Percentiles rank a stretch among this genome's conserved stretches.
phyloP scores from a whole-genome alignment of 2,888 invertebrate genomes.

The Anthrax anthrax region DNA sequence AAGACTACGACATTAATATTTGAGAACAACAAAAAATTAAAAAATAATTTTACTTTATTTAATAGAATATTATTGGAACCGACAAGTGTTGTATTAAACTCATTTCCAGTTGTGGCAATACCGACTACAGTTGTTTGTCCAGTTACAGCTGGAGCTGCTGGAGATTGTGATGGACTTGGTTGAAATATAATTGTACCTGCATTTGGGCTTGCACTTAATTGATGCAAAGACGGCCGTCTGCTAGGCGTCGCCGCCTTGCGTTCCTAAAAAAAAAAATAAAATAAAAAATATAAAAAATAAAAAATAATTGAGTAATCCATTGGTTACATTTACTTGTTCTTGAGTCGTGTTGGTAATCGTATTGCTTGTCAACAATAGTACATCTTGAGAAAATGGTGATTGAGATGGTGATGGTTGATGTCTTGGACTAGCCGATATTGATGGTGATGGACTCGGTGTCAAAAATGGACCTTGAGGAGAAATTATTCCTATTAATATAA shows the following conservation, averaged over 20 bases:
- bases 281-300: neutral
- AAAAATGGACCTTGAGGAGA: conserved; percentile 37
- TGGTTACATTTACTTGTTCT: conserved; percentile 29
- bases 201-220: conserved; percentile 35
- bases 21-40: neutral
- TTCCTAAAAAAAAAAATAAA: conserved; percentile 21
- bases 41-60: conserved; percentile 25
- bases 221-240: conserved; percentile 35
- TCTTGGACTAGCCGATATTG: conserved; percentile 36
- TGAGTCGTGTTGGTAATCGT: conserved; percentile 33
- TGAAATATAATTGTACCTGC: conserved; percentile 35
- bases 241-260: conserved; percentile 37
- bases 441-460: conserved; percentile 37
- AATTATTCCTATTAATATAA: too few relatives aligned
- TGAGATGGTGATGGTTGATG: conserved; percentile 35
- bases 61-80: conserved; percentile 36
- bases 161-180: conserved; percentile 36
- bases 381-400: conserved; percentile 36
- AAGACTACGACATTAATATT: too few relatives aligned
- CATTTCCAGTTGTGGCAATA: conserved; percentile 34
- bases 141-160: conserved; percentile 24
- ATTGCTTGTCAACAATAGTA: conserved; percentile 34
- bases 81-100: conserved; percentile 35
- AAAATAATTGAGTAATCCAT: too few relatives aligned
- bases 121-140: conserved; percentile 30